Evolutionary conservation across 2,113 vertebrate genomes (phyloP), one percentile per base, ranked within the genome.

Genomic region (Pyrgilauda ruficollis): DNA sequence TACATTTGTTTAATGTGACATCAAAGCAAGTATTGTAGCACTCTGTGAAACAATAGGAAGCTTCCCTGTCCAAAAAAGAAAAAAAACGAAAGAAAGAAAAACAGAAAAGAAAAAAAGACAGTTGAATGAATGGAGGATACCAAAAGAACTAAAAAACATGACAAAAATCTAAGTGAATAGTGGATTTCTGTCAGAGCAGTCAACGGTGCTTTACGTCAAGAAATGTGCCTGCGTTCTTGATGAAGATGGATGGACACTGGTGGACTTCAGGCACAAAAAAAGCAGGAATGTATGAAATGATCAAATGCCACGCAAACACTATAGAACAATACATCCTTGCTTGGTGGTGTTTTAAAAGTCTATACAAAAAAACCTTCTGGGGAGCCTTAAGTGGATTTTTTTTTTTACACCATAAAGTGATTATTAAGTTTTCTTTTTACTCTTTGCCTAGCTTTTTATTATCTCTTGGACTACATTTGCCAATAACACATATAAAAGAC

Each of bases 1-100:
- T 97, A 96, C 97, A 97, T 98, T 98, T 98, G 98, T 98, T 98
- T 95, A 97, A 96, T 97, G 98, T 97, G 97, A 98, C 98, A 97
- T 98, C 98, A 98, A 97, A 98, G 98, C 98, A 97, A 97, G 98
- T 97, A 98, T 98, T 98, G 98, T 98, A 97, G 98, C 98, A 95
- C 97, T 98, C 97, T 96, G 97, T 87, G 95, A 96, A 96, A 97
- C 97, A 96, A 97, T 94, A 88, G 95, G 97, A 97, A 96, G 97
- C 97, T 97, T 98, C 98, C 98, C 97, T 97, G 97, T 98, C 97
- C 95, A 92, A 95, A 95, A 94, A 93, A 72, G 19, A 50, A 93
- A 90, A 74, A 90, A 87, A 87, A 67, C 2, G 61, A 90, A 91
- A 78, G 66, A 94, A 94, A 94, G 78, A 92, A 94, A 94, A 91